phyloP scores from a whole-genome alignment of 2,797 vertebrate species.

The Prunella strophiata region DNA sequence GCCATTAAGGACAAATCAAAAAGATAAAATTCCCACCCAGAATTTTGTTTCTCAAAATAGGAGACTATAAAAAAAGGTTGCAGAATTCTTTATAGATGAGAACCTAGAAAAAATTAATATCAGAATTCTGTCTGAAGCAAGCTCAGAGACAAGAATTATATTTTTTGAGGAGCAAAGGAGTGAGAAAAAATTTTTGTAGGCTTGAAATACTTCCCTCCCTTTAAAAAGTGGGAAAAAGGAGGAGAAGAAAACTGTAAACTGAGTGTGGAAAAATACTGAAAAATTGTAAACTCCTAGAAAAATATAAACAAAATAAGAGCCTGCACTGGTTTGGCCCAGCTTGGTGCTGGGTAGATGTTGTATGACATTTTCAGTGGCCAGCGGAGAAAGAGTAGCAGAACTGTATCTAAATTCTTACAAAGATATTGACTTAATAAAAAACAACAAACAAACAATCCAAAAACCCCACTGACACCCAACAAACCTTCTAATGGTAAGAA shows the following conservation, averaged over 20 bases:
- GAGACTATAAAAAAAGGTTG: background rate
- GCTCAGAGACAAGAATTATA: background rate
- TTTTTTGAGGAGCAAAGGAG: background rate
- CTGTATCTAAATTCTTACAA: background rate
- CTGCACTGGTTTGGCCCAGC: background rate
- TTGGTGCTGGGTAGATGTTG: background rate
- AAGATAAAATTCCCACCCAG: background rate
- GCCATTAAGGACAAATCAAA: background rate
- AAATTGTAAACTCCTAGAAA: background rate
- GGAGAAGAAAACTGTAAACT: background rate
- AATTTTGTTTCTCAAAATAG: background rate
- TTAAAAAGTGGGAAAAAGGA: background rate
- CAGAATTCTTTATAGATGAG: background rate
- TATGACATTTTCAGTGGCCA: background rate
- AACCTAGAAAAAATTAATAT: background rate
- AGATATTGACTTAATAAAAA: background rate
- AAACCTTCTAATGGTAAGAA: background rate
- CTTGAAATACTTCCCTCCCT: background rate
- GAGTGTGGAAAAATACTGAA: background rate
- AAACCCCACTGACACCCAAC: accelerated
- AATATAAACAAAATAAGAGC: background rate
- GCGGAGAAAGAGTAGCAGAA: background rate
- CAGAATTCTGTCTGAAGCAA: background rate
- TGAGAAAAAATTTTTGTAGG: background rate
- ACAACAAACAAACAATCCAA: background rate